phyloP scores from a whole-genome alignment of 2,888 invertebrate species.

The Nesidiocoris tenuis region DNA sequence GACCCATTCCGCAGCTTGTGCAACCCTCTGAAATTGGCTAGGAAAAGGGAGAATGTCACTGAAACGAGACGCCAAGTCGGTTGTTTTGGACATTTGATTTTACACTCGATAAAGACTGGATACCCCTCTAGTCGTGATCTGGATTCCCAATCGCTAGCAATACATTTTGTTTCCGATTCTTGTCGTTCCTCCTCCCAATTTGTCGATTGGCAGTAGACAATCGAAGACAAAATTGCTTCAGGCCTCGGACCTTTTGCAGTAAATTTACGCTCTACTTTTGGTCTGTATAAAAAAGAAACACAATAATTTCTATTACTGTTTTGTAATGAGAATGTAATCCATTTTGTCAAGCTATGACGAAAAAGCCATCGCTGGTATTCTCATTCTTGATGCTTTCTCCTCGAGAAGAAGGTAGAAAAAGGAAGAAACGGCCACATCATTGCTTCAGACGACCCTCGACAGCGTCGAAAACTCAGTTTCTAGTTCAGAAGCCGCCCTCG shows the following conservation, averaged over 20 bases:
- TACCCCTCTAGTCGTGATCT: constrained; percentile 20
- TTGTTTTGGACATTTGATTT: constrained; percentile 46
- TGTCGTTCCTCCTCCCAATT: background rate
- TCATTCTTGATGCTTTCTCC: background rate
- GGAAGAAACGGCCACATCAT: constrained; percentile 11
- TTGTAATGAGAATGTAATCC: no score
- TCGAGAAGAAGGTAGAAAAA: constrained; percentile 5
- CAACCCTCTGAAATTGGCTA: background rate
- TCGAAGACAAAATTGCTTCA: no score
- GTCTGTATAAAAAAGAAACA: no score
- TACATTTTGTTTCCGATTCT: background rate
- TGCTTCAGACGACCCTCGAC: background rate
- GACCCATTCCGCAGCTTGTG: no score
- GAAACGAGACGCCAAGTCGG: background rate
- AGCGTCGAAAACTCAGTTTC: background rate
- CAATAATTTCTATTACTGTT: no score
- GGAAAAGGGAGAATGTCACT: background rate
- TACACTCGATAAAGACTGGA: constrained; percentile 48
- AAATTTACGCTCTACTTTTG: no score
- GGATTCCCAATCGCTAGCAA: background rate
- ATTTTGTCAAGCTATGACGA: no score
- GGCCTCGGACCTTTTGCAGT: no score
- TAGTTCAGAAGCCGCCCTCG: constrained; percentile 8
- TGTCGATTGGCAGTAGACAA: background rate
- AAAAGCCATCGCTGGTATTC: constrained; percentile 1